Conservation (phyloP, 2,797 vertebrate genomes). For the Pempheris klunzingeri region DNA sequence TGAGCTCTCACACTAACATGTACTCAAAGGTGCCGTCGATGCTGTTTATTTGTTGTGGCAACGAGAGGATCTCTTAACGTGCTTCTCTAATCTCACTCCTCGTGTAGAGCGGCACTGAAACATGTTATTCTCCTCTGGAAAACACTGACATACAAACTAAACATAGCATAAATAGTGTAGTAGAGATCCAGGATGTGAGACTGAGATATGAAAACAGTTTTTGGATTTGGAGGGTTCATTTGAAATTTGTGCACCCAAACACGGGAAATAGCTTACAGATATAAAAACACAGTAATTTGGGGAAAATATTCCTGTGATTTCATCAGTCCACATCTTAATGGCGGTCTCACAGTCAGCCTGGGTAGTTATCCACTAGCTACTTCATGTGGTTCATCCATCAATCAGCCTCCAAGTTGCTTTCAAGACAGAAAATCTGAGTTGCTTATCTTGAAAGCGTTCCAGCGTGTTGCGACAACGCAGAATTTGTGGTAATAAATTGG, state of each 20-base stretch:
- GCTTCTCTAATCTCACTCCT: constrained; percentile 12
- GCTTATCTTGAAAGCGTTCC: constrained; percentile 4
- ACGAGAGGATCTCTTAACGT: constrained; percentile 31
- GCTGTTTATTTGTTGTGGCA: constrained; percentile 65
- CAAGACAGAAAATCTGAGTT: background rate
- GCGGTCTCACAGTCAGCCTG: background rate
- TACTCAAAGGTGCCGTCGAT: constrained; percentile 24
- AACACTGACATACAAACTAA: background rate
- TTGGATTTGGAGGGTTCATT: background rate
- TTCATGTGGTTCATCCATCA: background rate
- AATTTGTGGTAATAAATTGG: constrained; percentile 6
- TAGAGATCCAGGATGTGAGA: too few relatives aligned
- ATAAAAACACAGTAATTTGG: background rate
- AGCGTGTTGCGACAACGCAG: background rate
- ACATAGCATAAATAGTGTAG: too few relatives aligned
- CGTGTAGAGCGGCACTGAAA: background rate
- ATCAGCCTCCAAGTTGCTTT: background rate
- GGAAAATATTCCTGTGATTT: background rate
- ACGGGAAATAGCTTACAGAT: background rate
- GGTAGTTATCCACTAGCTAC: background rate
- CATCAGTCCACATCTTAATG: background rate
- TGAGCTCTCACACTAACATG: constrained; percentile 2
- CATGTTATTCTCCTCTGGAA: background rate
- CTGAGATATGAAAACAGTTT: too few relatives aligned
- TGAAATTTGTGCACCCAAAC: background rate